phyloP scores from a whole-genome alignment of 2,797 vertebrate genomes.

The Protonibea diacanthus region DNA sequence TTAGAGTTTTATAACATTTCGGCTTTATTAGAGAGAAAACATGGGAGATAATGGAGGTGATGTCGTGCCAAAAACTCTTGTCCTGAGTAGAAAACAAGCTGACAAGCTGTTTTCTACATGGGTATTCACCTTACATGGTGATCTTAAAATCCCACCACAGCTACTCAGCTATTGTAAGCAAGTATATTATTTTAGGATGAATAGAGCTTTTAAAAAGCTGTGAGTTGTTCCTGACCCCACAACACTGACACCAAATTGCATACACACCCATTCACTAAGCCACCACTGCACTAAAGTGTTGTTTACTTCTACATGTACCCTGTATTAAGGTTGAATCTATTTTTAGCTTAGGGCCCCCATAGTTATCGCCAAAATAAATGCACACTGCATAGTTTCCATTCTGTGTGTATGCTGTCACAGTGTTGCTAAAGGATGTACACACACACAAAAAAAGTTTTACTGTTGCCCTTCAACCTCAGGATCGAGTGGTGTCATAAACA shows the following conservation, averaged over 20 bases:
- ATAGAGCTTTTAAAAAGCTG: background rate
- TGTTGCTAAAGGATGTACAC: slow-evolving; percentile 12
- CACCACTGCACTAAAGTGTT: slow-evolving; percentile 6
- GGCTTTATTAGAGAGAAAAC: background rate
- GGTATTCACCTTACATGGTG: background rate
- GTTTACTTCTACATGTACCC: slow-evolving; percentile 29
- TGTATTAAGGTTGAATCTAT: slow-evolving; percentile 39
- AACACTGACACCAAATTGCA: slow-evolving; percentile 17
- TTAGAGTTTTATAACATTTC: background rate
- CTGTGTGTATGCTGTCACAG: slow-evolving; percentile 22
- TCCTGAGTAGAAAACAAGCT: slow-evolving; percentile 1
- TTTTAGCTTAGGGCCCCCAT: slow-evolving; percentile 26
- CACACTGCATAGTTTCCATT: slow-evolving; percentile 50
- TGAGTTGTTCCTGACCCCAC: slow-evolving; percentile 13
- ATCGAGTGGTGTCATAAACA: slow-evolving; percentile 7
- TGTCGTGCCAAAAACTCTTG: background rate
- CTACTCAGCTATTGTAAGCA: background rate
- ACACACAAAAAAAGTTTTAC: slow-evolving; percentile 13
- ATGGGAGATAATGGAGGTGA: background rate
- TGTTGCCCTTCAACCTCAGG: slow-evolving; percentile 5
- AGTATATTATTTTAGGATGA: slow-evolving; percentile 1
- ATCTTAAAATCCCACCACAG: background rate
- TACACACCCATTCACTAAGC: slow-evolving; percentile 8
- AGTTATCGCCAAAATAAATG: slow-evolving; percentile 16
- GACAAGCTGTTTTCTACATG: slow-evolving; percentile 10